Percentiles rank a stretch among this genome's conserved stretches.
phyloP scores from a whole-genome alignment of 2,113 vertebrate species.

The Eretmochelys imbricata region DNA sequence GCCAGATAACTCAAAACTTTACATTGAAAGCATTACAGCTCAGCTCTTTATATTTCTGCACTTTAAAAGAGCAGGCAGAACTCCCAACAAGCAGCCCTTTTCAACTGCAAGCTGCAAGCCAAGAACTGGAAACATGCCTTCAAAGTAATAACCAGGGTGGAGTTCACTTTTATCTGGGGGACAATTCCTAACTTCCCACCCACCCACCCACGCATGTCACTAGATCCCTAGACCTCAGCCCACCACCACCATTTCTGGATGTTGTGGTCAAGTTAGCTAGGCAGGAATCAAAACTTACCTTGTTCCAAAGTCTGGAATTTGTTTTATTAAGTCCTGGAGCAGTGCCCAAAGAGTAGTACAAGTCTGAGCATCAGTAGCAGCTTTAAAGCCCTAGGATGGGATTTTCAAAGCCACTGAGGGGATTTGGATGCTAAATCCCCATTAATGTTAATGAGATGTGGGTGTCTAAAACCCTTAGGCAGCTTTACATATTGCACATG shows the following conservation, averaged over 20 bases:
- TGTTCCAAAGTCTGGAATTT: neutral
- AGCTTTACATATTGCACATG: neutral
- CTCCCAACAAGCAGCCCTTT: conserved; percentile 5
- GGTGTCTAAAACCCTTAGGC: neutral
- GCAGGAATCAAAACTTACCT: neutral
- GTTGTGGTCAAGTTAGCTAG: neutral
- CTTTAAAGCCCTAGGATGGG: neutral
- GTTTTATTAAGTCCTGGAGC: neutral
- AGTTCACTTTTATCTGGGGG: neutral
- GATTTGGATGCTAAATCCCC: neutral
- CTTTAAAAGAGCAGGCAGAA: neutral
- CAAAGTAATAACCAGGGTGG: neutral
- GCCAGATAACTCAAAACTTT: neutral
- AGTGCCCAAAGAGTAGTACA: neutral
- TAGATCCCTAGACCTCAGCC: neutral
- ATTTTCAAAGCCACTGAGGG: neutral
- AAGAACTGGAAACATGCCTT: neutral
- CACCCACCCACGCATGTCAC: neutral
- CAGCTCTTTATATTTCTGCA: neutral
- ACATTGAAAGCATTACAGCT: neutral
- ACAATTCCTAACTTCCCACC: neutral
- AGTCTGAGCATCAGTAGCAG: neutral
- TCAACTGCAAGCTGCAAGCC: neutral
- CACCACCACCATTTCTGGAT: neutral
- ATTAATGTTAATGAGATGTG: neutral